These are phyloP conservation scores for Cyanoliseus patagonus DNA, from an alignment of 2,113 vertebrate species.

Conservation along the genomic window DNA sequence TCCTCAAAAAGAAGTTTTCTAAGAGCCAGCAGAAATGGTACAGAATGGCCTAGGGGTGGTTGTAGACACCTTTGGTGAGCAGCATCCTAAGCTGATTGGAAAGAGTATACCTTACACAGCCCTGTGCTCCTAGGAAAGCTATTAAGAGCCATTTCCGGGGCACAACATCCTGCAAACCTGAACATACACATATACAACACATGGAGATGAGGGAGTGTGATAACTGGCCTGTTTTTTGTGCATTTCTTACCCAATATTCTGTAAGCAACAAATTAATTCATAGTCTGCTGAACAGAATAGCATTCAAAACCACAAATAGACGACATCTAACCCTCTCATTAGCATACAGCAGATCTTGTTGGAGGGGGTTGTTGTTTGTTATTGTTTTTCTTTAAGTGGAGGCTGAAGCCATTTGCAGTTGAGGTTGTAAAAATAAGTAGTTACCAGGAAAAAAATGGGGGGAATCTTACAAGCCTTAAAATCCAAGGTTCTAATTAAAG, in stretches of 20 bases:
- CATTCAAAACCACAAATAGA: neutral
- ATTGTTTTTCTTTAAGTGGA: neutral
- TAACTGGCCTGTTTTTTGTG: neutral
- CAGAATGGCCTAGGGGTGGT: neutral
- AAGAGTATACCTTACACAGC: neutral
- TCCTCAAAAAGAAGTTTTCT: neutral
- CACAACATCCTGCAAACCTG: neutral
- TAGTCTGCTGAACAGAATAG: neutral
- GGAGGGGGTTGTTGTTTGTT: neutral
- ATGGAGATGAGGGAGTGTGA: neutral
- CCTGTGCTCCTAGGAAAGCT: neutral
- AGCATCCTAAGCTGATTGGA: neutral
- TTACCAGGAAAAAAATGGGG: neutral
- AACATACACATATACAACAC: fast-evolving
- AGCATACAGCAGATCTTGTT: neutral
- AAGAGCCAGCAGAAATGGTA: neutral
- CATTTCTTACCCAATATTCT: neutral
- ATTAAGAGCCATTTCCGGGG: neutral
- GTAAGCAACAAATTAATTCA: neutral
- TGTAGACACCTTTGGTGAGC: neutral
- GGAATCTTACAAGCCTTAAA: neutral
- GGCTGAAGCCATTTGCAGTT: neutral
- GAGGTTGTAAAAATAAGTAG: neutral
- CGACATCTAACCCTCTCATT: neutral
- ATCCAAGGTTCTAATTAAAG: constrained; percentile 38